Conservation (phyloP, 2,113 vertebrate genomes). For the Panthera uncia region DNA sequence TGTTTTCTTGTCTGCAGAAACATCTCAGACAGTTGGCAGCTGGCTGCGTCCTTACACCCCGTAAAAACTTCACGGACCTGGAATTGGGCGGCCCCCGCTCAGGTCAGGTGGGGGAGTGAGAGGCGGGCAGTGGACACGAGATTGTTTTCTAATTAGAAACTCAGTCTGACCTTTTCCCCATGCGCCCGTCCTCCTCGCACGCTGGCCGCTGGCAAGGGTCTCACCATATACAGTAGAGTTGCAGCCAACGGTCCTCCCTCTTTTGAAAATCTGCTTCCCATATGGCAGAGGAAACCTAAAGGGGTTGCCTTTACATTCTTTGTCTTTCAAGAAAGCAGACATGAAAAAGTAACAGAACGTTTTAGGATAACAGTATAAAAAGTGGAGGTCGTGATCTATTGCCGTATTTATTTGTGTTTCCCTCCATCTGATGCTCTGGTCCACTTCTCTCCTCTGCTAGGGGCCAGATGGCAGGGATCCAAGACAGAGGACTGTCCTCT, state of each 20-base stretch:
- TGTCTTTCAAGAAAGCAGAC: background rate
- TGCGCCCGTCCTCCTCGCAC: accelerated
- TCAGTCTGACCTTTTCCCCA: too few relatives aligned
- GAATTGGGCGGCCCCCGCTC: accelerated
- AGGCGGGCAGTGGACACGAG: accelerated
- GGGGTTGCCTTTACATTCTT: accelerated
- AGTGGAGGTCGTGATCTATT: background rate
- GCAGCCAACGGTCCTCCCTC: background rate
- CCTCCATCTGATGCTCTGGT: background rate
- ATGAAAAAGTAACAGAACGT: background rate
- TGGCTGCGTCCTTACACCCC: accelerated
- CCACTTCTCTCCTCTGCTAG: too few relatives aligned
- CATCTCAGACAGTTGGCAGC: too few relatives aligned
- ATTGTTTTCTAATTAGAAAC: accelerated
- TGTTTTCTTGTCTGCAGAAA: background rate
- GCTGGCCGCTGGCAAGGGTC: too few relatives aligned
- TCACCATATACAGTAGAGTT: accelerated
- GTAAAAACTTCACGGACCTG: too few relatives aligned
- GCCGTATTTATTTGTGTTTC: background rate
- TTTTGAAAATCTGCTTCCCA: background rate
- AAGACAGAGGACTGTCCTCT: background rate
- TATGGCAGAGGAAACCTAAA: background rate
- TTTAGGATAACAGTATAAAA: background rate
- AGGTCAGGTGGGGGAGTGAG: background rate
- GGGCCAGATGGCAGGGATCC: accelerated